These are phyloP conservation scores for Escarpia spicata DNA, from an alignment of 2,888 invertebrate genomes.

Conservation along the genomic window DNA sequence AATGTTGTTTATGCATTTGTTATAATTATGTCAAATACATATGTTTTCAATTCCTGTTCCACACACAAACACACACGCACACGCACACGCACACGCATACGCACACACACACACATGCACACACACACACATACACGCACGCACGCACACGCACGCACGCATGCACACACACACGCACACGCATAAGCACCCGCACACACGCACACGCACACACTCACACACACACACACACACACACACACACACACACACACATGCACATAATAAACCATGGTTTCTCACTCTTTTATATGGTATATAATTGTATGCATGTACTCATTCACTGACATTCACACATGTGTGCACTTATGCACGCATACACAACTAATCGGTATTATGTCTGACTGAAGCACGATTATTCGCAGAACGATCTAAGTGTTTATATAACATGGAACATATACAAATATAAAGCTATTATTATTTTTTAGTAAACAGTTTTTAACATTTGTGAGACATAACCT, in stretches of 20 bases:
- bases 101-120: neutral
- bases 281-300: too few relatives aligned
- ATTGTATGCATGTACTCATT: neutral
- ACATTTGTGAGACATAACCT: too few relatives aligned
- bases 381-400: too few relatives aligned
- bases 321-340: neutral
- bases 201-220: neutral
- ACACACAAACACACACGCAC: neutral
- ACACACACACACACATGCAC: neutral
- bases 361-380: neutral
- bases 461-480: too few relatives aligned
- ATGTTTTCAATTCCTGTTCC: too few relatives aligned
- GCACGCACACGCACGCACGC: neutral
- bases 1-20: too few relatives aligned
- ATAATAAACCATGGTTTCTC: too few relatives aligned
- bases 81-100: neutral
- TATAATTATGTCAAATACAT: too few relatives aligned
- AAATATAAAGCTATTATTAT: too few relatives aligned
- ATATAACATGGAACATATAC: too few relatives aligned
- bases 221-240: neutral
- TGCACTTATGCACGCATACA: neutral
- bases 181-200: neutral
- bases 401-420: too few relatives aligned
- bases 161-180: neutral
- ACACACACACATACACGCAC: neutral